Percentiles rank a stretch among this genome's conserved stretches.
These are phyloP conservation scores for Hemicrepidius hirtus DNA, from an alignment of 2,888 invertebrate genomes.

Conservation along the genomic window DNA sequence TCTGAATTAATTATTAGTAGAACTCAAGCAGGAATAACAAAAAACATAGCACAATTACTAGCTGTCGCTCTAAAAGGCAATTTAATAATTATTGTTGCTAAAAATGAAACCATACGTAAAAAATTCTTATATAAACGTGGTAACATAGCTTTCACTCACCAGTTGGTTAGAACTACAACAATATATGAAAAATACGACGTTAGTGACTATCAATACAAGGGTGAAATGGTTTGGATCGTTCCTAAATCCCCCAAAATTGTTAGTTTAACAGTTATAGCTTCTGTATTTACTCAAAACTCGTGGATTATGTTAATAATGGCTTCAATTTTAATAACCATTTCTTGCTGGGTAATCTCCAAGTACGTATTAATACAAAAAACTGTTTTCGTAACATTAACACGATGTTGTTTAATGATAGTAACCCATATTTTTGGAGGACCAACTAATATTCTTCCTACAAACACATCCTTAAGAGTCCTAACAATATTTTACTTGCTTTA, in stretches of 20 bases:
- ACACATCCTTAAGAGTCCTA: not conserved
- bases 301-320: slow-evolving; percentile 1
- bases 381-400: no score
- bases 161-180: not conserved
- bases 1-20: no score
- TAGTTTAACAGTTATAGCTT: not conserved
- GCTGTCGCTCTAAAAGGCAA: no score
- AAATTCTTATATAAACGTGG: no score
- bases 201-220: slow-evolving; percentile 12
- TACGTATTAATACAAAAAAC: no score
- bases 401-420: no score
- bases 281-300: not conserved
- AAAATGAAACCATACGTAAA: no score
- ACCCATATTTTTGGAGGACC: no score
- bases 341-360: slow-evolving; percentile 6
- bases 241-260: slow-evolving; percentile 28
- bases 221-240: slow-evolving; percentile 21
- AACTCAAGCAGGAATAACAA: no score
- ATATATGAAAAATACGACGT: slow-evolving; percentile 22
- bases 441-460: not conserved
- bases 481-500: not conserved
- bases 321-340: not conserved
- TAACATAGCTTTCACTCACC: no score
- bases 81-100: no score
- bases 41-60: no score